These are phyloP conservation scores for Corbicula japonica DNA, from an alignment of 2,888 invertebrate species.

Conservation along the genomic window DNA sequence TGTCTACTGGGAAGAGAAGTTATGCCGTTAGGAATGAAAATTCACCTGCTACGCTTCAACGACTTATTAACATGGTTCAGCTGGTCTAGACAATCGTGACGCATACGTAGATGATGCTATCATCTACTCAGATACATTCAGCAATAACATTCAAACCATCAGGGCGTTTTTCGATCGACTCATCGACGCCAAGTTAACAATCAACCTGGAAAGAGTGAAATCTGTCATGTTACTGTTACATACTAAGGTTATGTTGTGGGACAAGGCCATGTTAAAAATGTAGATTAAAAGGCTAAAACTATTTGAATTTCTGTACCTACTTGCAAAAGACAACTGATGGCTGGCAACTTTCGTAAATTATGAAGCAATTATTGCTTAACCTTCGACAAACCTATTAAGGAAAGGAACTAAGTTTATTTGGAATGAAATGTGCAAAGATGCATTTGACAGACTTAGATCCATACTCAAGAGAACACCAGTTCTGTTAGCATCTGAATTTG, in stretches of 20 bases:
- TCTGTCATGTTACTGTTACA: slow-evolving; percentile 47
- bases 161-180: slow-evolving; percentile 39
- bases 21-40: slow-evolving; percentile 65
- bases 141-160: slow-evolving; percentile 36
- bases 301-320: slow-evolving; percentile 47
- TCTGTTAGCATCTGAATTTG: too few species aligned
- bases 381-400: slow-evolving; percentile 38
- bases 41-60: slow-evolving; percentile 45
- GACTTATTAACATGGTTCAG: slow-evolving; percentile 36
- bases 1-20: too few species aligned
- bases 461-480: slow-evolving; percentile 13
- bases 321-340: slow-evolving; percentile 52
- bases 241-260: slow-evolving; percentile 68
- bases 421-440: slow-evolving; percentile 14
- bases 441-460: slow-evolving; percentile 16
- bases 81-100: slow-evolving; percentile 27
- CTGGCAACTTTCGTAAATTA: slow-evolving; percentile 52
- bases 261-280: slow-evolving; percentile 57
- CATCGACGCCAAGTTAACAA: slow-evolving; percentile 37
- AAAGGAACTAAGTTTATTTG: slow-evolving; percentile 17
- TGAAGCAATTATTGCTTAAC: slow-evolving; percentile 49
- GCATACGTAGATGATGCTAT: slow-evolving; percentile 58
- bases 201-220: slow-evolving; percentile 44
- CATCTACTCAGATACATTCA: slow-evolving; percentile 37
- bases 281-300: slow-evolving; percentile 38